These are phyloP conservation scores for Sebastes schlegelii DNA, from an alignment of 2,113 vertebrate genomes.

Conservation along the genomic window DNA sequence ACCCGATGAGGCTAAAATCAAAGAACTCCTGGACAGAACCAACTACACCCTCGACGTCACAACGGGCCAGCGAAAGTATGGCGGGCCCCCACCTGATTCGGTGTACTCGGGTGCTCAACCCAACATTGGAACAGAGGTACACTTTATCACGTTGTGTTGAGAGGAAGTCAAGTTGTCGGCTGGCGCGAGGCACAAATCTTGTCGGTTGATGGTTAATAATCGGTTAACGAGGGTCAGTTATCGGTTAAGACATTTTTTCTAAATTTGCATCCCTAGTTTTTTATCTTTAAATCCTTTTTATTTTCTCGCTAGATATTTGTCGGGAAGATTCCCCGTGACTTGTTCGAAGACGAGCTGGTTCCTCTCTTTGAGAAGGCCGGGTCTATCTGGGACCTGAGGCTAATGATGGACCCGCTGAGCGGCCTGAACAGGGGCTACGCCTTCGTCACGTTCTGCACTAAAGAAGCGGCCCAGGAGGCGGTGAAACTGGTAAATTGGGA, in stretches of 20 bases:
- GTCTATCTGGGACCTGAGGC: conserved; percentile 96
- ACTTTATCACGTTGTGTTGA: neutral
- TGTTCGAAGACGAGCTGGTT: conserved; percentile 98
- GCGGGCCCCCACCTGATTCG: conserved; percentile 94
- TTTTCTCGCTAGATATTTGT: conserved; percentile 90
- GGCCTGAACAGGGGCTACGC: conserved; percentile 98
- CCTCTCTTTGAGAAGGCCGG: conserved; percentile 98
- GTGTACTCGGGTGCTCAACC: conserved; percentile 94
- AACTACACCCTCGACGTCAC: conserved; percentile 98
- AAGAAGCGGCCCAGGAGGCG: conserved; percentile 97
- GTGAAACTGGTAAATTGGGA: conserved; percentile 92
- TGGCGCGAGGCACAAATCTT: too few species aligned
- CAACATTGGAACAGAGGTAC: conserved; percentile 95
- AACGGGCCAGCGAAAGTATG: conserved; percentile 97
- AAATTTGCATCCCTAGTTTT: too few species aligned
- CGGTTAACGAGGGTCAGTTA: too few species aligned
- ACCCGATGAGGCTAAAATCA: conserved; percentile 98
- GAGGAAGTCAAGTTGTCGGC: neutral
- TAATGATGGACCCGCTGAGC: conserved; percentile 99
- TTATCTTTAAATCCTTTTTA: too few species aligned
- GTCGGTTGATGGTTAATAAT: too few species aligned
- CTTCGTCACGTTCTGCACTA: conserved; percentile 99
- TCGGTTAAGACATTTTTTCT: too few species aligned
- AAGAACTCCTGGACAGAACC: conserved; percentile 96
- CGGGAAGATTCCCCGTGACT: conserved; percentile 96